Base-by-base conservation (phyloP, 2,888 invertebrate genomes). In the Xestobium rufovillosum region DNA sequence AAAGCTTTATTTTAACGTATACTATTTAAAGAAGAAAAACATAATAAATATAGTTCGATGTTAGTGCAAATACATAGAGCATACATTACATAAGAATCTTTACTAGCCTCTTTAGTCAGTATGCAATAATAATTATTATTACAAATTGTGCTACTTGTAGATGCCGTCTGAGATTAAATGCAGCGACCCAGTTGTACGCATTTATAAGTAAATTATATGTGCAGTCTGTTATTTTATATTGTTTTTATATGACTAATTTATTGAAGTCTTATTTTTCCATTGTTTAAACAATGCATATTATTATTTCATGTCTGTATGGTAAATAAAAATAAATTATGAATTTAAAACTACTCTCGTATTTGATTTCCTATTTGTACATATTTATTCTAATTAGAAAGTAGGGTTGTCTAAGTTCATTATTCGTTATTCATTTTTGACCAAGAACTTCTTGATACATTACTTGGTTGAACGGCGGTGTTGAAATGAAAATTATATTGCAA, bases 271-370 rank as follows among this genome's bases (percentile, higher is more conserved):
- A 39, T 52, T 51, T 45, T 49, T 54, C 49, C 43, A 49, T 57
- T 55, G 48, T 49, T 43, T 46, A 31, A 52, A 57, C 61, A 55
- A 59, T 63, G 63, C 65, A 66, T 64, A 60, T 58, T 56, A 62
- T 64, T 60, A 65, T 65, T 66, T 66, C 63, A 64, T 65, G 63
- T 66, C 62, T 65, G 65, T 65, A 65, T 64, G 63, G 63, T 65
- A 62, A 61, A 63, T 63, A 61, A 63, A 59, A 65, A 63, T 60
- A 63, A 63, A 64, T 56, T 62, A 55, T 56, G 59, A 57, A 59
- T 8, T 19, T 19, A 8, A 19, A 19, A 19, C 6, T 19, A 19
- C n/a, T n/a, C n/a, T n/a, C n/a, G n/a, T n/a, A n/a, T n/a, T n/a
- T n/a, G n/a, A n/a, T n/a, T n/a, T n/a, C n/a, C n/a, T n/a, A n/a